phyloP scores from a whole-genome alignment of 2,113 vertebrate species.

The Syngnathus floridae region DNA sequence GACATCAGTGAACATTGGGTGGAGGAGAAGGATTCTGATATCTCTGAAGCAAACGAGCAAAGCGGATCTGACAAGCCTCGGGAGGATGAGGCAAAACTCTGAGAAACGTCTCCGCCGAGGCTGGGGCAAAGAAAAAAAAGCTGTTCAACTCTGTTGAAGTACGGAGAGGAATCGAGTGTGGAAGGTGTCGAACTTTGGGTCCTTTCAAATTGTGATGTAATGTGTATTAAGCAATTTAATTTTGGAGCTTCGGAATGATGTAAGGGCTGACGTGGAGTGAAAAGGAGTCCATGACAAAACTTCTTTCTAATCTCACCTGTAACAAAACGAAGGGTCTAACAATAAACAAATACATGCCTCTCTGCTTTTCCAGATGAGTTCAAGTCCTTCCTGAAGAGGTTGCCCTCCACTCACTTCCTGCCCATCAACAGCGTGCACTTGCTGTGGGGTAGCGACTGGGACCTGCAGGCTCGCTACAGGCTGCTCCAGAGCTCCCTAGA shows the following conservation, averaged over 20 bases:
- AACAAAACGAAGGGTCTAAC: not conserved
- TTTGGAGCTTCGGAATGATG: no score
- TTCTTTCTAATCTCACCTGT: not conserved
- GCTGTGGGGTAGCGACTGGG: constrained; percentile 98
- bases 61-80: constrained; percentile 44
- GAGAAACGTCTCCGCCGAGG: constrained; percentile 42
- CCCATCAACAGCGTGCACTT: constrained; percentile 95
- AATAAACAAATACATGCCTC: not conserved
- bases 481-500: constrained; percentile 90
- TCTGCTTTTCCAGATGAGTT: constrained; percentile 82
- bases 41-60: constrained; percentile 49
- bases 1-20: constrained; percentile 45
- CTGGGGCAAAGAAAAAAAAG: constrained; percentile 40
- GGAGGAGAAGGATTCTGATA: constrained; percentile 41
- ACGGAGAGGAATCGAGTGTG: constrained; percentile 6
- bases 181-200: constrained; percentile 1
- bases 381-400: constrained; percentile 94
- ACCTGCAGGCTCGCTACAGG: constrained; percentile 94
- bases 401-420: constrained; percentile 95
- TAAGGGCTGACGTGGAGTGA: no score
- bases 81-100: constrained; percentile 41
- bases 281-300: no score
- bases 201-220: not conserved
- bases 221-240: no score
- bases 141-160: constrained; percentile 34